Percentiles rank a stretch among this genome's conserved stretches.
Evolutionary conservation across 1,140 invertebrate species (phyloP).

Genomic region (Drosophila orena): DNA sequence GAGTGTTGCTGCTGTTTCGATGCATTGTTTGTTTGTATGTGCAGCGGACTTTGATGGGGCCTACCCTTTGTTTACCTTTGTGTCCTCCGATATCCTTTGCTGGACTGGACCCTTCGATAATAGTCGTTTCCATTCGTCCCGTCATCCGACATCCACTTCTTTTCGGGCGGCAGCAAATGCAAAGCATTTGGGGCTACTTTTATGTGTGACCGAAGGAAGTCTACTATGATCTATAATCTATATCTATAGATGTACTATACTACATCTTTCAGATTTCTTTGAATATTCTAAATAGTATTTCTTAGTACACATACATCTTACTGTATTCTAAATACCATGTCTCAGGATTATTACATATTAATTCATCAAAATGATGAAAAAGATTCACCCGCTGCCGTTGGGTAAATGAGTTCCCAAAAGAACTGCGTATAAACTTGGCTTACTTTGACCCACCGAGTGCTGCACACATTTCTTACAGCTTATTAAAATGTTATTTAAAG

Average conservation of each 20-base stretch:
- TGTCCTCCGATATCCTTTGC: constrained; percentile 57
- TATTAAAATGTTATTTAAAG: constrained; percentile 83
- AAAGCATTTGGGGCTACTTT: constrained; percentile 8
- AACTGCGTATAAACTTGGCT: background rate
- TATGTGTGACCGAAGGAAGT: constrained; percentile 5
- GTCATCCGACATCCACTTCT: constrained; percentile 53
- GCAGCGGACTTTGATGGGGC: constrained; percentile 32
- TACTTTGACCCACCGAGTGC: constrained; percentile 7
- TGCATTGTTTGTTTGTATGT: constrained; percentile 51
- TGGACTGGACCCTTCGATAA: constrained; percentile 38
- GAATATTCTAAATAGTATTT: too few species aligned
- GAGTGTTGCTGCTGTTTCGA: constrained; percentile 62
- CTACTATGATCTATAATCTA: background rate
- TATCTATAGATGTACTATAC: too few species aligned
- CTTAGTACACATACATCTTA: too few species aligned
- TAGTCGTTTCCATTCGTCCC: constrained; percentile 61
- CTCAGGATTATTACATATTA: background rate
- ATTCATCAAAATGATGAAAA: background rate
- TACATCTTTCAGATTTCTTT: too few species aligned
- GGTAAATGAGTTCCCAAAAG: background rate
- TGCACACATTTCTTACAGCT: constrained; percentile 81
- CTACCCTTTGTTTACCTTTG: constrained; percentile 56
- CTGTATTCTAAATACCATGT: too few species aligned
- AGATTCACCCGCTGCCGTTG: too few species aligned
- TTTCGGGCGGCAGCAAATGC: constrained; percentile 21